Base-by-base conservation (phyloP, 2,113 vertebrate species). In the Microcebus tavaratra region DNA sequence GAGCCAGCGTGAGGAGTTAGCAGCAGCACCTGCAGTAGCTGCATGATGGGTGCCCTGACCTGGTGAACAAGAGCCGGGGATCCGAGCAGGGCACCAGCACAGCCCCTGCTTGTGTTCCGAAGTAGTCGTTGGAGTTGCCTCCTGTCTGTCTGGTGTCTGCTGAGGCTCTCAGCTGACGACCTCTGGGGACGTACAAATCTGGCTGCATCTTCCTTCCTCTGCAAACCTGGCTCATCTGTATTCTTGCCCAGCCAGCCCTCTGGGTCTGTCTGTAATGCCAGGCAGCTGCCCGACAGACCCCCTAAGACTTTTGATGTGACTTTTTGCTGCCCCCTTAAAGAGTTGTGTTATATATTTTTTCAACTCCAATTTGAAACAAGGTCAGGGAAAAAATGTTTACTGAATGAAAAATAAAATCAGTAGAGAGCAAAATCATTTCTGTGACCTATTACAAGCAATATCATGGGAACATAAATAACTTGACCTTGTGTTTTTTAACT, bases 321-420 rank as follows among this genome's bases (percentile, higher is more conserved):
- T 34, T 70, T 91, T 34, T 90, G 34, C 55, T 79, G 68, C 68
- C 25, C 39, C 42, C 68, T 92, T 57, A 72, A 94, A 0, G 45
- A 83, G 9, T 59, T 45, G 4, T 92, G 29, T 81, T 92, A 81
- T 48, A 91, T 48, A 85, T 80, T 55, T 55, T 42, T 89, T 79
- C 67, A 93, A 55, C 45, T 95, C 42, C n/a, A 80, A 0, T 82
- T 6, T 93, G 76, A 96, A 63, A 48, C 6, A 79, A 82, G 25
- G 17, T 6, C 17, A 84, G 23, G 1, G 36, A 94, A 92, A 65
- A 92, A 65, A 2, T 85, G 21, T 97, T 96, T 82, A 94, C 34
- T 29, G 85, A 88, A 88, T 86, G 87, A 84, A 95, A 73, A 95
- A 82, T 31, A 92, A 84, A 94, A 88, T 78, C 5, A 84, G 42